Evolutionary conservation across 2,113 vertebrate genomes (phyloP), one percentile per base, ranked within the genome.

Genomic region (Marcusenius ussheri): DNA sequence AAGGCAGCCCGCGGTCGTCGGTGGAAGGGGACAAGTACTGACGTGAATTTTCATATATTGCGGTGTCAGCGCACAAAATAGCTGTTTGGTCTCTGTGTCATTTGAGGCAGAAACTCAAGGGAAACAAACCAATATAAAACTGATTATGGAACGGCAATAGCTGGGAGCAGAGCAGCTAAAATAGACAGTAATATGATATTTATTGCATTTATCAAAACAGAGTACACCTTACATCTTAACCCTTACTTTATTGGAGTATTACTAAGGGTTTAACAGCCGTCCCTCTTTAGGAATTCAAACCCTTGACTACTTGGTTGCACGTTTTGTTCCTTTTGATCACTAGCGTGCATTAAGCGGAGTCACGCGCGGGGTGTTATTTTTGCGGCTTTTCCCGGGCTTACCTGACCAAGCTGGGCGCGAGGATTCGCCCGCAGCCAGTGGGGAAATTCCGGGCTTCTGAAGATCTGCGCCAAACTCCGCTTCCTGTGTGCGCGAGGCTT

Each of bases 121-220:
- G 83, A 84, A 84, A 9, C 24, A 47, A 47, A 84, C 83, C 83
- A 42, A 47, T 84, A 47, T 47, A 24, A 84, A 47, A 84, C 83
- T 45, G 83, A 84, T 84, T 84, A 46, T 24, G 45, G 83, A n/a
- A 24, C 24, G 7, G 83, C 45, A 47, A n/a, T 84, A n/a, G 8
- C 83, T 84, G 42, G 83, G 19, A 47, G 83, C 8, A 10, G 2
- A 46, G 21, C 42, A 45, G 42, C 83, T 39, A 80, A 19, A 80
- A 80, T 80, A 80, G 74, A 80, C 74, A 80, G 74, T 80, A 80
- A 84, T 84, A 46, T 47, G 45, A 46, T 84, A 47, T 84, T 47
- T 84, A 84, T 47, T 84, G 83, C 45, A 45, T 84, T 46, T 84
- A 84, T 84, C 42, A 47, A 84, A 45, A 84, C 21, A 46, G 19